Base-by-base conservation (phyloP, 2,113 vertebrate species). In the Tenrec ecaudatus region DNA sequence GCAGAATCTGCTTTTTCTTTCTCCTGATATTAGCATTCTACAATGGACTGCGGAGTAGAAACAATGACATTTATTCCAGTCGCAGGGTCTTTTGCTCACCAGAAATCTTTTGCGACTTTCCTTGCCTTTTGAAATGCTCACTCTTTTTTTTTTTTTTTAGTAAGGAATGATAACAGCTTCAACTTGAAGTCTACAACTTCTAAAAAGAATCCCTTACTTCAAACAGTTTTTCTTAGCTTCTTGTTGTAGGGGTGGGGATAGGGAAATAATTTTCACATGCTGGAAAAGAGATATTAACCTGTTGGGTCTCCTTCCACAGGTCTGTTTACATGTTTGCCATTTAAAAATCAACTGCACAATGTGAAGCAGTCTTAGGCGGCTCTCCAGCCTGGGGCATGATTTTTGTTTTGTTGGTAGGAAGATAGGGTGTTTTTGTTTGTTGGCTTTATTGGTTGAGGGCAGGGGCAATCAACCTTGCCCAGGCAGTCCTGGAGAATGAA, bases 1-100 rank as follows among this genome's bases (percentile, higher is more conserved):
- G 43, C 87, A 96, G 78, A 92, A 82, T 92, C 92, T 86, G 89
- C 58, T 95, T 38, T 85, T 82, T 73, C 38, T 83, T 75, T 91
- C 71, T 57, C 64, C 38, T 68, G 73, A 94, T 90, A 88, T n/a
- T 91, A 38, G 31, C 62, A 87, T 82, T 96, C 36, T 84, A 86
- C 91, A 93, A 81, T 2, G 20, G 86, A 64, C 82, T 92, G 53
- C 69, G 40, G 43, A 92, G 29, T 60, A 10, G 27, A 94, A 43
- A 91, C n/a, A 53, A 88, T 1, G 68, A 22, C 86, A 88, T 86
- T 92, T 88, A 92, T 94, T 85, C 86, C 81, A 78, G 36, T 31
- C 88, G 27, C 25, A 80, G 29, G 73, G 58, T 80, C 68, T 94
- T 94, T 53, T 80, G 53, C 83, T 86, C 29, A 83, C 77, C 71